phyloP scores from a whole-genome alignment of 2,888 invertebrate genomes.

The Hoplodrina ambigua region DNA sequence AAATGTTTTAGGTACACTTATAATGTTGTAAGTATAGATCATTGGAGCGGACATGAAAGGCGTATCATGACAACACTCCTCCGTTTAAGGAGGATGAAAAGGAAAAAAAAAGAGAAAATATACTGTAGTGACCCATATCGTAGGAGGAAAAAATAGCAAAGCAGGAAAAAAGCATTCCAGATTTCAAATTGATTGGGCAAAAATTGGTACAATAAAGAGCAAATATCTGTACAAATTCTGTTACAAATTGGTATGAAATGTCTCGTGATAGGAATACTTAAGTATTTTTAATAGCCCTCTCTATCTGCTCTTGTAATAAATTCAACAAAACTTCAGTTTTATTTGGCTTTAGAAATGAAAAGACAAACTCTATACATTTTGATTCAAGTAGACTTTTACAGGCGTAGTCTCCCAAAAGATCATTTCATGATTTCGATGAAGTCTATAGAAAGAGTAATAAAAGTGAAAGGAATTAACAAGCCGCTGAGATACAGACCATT shows the following conservation, averaged over 20 bases:
- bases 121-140: slow-evolving; percentile 55
- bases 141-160: slow-evolving; percentile 51
- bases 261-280: slow-evolving; percentile 36
- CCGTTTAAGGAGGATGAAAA: slow-evolving; percentile 46
- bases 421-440: slow-evolving; percentile 28
- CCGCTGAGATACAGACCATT: slow-evolving; percentile 46
- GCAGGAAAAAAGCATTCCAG: slow-evolving; percentile 56
- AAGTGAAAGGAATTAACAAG: slow-evolving; percentile 41
- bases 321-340: slow-evolving; percentile 13
- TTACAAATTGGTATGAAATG: slow-evolving; percentile 54
- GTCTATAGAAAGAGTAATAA: slow-evolving; percentile 37
- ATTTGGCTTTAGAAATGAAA: slow-evolving; percentile 14
- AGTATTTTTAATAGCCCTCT: slow-evolving; percentile 26
- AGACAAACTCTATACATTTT: slow-evolving; percentile 28
- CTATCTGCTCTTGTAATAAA: not conserved
- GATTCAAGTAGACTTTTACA: slow-evolving; percentile 12
- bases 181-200: slow-evolving; percentile 62
- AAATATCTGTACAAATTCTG: slow-evolving; percentile 55
- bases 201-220: slow-evolving; percentile 61
- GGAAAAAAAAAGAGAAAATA: slow-evolving; percentile 49
- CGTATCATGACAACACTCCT: slow-evolving; percentile 58
- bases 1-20: slow-evolving; percentile 49
- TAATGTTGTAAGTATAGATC: slow-evolving; percentile 42
- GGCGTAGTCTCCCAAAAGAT: slow-evolving; percentile 15
- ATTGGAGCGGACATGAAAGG: slow-evolving; percentile 52